phyloP scores from a whole-genome alignment of 2,797 vertebrate genomes.

The Periophthalmus magnuspinnatus region DNA sequence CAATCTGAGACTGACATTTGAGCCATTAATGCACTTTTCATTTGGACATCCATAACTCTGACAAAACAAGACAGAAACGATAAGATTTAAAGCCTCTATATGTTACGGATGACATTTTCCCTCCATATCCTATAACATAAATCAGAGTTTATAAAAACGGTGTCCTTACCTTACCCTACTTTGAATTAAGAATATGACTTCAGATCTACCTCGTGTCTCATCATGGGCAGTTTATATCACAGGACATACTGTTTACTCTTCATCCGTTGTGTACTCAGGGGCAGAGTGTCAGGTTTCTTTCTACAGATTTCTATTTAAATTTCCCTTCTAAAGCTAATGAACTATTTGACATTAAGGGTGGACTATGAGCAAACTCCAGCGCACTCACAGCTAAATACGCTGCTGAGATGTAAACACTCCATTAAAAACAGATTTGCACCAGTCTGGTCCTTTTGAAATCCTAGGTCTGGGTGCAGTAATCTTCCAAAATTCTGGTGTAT shows the following conservation, averaged over 20 bases:
- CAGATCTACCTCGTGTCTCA: background rate
- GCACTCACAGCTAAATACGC: no score
- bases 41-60: conserved; percentile 34
- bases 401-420: no score
- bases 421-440: no score
- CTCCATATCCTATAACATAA: background rate
- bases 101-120: background rate
- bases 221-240: background rate
- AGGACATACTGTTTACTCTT: background rate
- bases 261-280: background rate
- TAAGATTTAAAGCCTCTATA: conserved; percentile 10
- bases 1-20: conserved; percentile 33
- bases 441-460: no score
- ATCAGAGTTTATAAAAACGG: background rate
- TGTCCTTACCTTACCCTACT: background rate
- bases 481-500: background rate
- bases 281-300: background rate
- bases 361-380: no score
- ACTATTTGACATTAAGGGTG: no score
- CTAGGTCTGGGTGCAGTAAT: no score
- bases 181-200: background rate
- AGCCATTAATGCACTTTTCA: conserved; percentile 25
- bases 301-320: background rate
- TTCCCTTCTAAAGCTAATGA: no score
- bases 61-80: conserved; percentile 33